Percentiles rank a stretch among this genome's conserved stretches.
These are phyloP conservation scores for Aplodontia rufa DNA, from an alignment of 2,113 vertebrate species.

Conservation along the genomic window DNA sequence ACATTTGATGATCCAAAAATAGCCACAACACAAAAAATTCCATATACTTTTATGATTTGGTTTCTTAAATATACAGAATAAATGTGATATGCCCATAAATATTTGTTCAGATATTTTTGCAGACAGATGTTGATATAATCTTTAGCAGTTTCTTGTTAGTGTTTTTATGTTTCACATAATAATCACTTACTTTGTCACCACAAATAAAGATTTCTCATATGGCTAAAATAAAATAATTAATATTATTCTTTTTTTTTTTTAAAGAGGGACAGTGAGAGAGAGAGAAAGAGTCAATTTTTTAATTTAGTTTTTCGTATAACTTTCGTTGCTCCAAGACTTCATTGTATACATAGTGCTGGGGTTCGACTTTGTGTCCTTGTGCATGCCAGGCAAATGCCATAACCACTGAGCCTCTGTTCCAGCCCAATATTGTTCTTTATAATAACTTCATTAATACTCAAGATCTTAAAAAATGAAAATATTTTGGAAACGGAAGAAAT, in stretches of 20 bases:
- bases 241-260: too few species aligned
- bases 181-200: neutral
- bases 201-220: neutral
- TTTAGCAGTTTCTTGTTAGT: constrained; percentile 1
- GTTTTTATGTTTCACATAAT: constrained; percentile 3
- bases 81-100: neutral
- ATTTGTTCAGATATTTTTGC: neutral
- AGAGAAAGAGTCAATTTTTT: too few species aligned
- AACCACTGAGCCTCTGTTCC: too few species aligned
- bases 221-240: neutral
- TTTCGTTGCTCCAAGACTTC: too few species aligned
- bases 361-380: too few species aligned
- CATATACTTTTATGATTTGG: neutral
- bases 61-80: neutral
- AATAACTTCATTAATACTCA: constrained; percentile 5
- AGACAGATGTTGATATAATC: neutral
- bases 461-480: neutral
- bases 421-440: constrained; percentile 24
- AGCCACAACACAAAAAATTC: neutral
- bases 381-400: too few species aligned
- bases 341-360: too few species aligned
- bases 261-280: too few species aligned
- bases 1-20: neutral
- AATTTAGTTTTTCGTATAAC: too few species aligned
- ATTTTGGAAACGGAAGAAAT: neutral